These are phyloP conservation scores for Spea multiplicata DNA, from an alignment of 2,113 vertebrate species.

Conservation along the genomic window DNA sequence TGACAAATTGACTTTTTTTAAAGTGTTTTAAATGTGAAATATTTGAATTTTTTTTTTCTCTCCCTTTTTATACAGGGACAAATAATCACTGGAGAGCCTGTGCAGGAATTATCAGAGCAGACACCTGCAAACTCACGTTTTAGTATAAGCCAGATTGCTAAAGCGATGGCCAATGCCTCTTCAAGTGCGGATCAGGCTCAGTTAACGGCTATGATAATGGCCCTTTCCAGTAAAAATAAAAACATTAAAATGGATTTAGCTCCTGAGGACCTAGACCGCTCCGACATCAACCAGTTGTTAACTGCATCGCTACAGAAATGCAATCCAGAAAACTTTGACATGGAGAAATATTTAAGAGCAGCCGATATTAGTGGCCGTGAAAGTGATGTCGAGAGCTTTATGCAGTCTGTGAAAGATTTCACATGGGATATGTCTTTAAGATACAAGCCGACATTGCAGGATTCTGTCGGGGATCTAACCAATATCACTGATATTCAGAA, in stretches of 20 bases:
- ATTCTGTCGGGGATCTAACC: slow-evolving; percentile 29
- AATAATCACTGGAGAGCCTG: neutral
- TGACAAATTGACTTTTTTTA: no score
- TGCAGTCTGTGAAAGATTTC: slow-evolving; percentile 43
- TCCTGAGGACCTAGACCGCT: slow-evolving; percentile 33
- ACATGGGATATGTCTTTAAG: slow-evolving; percentile 49
- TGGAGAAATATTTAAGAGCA: slow-evolving; percentile 86
- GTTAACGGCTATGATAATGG: slow-evolving; percentile 87
- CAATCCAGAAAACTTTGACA: slow-evolving; percentile 65
- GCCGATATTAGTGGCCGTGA: slow-evolving; percentile 64
- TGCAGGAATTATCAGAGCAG: neutral
- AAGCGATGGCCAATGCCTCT: slow-evolving; percentile 87
- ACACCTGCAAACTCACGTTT: slow-evolving; percentile 55
- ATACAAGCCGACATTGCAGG: slow-evolving; percentile 35
- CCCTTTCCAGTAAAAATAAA: slow-evolving; percentile 75
- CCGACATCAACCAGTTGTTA: slow-evolving; percentile 28
- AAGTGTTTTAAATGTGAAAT: no score
- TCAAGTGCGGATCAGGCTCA: slow-evolving; percentile 83
- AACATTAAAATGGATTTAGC: slow-evolving; percentile 27
- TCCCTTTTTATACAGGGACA: neutral
- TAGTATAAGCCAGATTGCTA: slow-evolving; percentile 90
- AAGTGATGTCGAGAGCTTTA: slow-evolving; percentile 53
- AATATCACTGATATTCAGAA: slow-evolving; percentile 40
- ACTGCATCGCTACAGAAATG: slow-evolving; percentile 61
- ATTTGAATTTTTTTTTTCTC: neutral